Percentiles rank a stretch among this genome's conserved stretches.
phyloP scores from a whole-genome alignment of 2,888 invertebrate species.

The Eupeodes luniger region DNA sequence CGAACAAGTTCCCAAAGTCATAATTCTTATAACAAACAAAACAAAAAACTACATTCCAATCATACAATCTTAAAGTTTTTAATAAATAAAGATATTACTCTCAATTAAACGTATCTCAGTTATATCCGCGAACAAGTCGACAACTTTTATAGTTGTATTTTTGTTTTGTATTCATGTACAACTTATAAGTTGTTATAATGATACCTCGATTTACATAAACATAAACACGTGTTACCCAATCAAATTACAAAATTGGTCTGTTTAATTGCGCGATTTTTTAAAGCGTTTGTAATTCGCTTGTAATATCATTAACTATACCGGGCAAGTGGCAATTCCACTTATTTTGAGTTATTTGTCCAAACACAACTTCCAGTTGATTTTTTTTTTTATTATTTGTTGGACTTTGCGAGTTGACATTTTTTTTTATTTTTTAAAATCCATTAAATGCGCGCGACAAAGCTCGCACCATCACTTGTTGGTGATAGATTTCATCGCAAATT shows the following conservation, averaged over 20 bases:
- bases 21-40: no score
- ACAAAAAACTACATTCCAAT: no score
- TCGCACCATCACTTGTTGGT: conserved; percentile 45
- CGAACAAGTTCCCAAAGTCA: no score
- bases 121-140: neutral
- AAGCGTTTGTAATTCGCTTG: conserved; percentile 44
- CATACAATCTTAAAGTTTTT: no score
- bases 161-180: neutral
- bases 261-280: conserved; percentile 47
- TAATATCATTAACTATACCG: conserved; percentile 33
- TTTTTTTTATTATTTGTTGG: neutral
- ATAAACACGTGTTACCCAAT: conserved; percentile 36
- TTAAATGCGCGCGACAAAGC: conserved; percentile 41
- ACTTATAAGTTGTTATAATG: neutral
- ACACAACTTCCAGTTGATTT: conserved; percentile 43
- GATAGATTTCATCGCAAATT: conserved; percentile 60
- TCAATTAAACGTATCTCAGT: neutral
- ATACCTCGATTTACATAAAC: conserved; percentile 23
- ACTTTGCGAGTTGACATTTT: neutral
- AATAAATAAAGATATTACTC: neutral
- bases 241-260: conserved; percentile 46
- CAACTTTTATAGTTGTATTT: neutral
- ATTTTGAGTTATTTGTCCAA: conserved; percentile 68
- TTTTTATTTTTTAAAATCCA: conserved; percentile 26
- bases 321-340: conserved; percentile 51